Evolutionary conservation across 2,113 vertebrate genomes (phyloP).

Genomic region (Nothoprocta pentlandii): DNA sequence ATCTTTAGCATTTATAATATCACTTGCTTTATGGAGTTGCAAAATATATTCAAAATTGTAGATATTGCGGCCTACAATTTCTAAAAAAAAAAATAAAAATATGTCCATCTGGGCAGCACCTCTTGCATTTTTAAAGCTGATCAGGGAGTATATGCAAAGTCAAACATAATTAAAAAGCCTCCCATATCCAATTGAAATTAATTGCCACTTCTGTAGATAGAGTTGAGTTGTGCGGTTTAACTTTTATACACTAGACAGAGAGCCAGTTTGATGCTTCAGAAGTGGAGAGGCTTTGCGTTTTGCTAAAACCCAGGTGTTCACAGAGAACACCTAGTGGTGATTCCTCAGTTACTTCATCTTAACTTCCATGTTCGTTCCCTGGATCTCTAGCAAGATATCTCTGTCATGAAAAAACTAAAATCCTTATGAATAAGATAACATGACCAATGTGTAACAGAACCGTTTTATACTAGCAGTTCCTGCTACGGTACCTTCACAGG

Average conservation of each 20-base stretch:
- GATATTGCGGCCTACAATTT: neutral
- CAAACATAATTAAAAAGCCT: neutral
- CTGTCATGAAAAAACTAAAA: neutral
- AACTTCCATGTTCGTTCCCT: neutral
- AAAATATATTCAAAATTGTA: neutral
- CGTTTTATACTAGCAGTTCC: no score
- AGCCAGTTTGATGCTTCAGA: neutral
- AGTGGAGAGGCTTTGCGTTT: neutral
- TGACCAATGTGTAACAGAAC: neutral
- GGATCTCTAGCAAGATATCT: neutral
- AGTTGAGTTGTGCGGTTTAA: neutral
- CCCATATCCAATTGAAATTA: neutral
- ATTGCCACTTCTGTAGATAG: neutral
- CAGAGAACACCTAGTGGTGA: neutral
- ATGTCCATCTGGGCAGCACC: neutral
- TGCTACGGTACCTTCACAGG: neutral
- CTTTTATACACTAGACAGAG: neutral
- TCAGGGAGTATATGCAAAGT: neutral
- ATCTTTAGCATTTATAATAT: neutral
- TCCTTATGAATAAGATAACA: neutral
- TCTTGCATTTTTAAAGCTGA: neutral
- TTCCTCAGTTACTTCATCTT: neutral
- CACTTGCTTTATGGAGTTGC: neutral
- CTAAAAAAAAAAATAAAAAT: neutral
- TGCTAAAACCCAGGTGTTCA: neutral